Evolutionary conservation across 2,888 invertebrate genomes (phyloP), one percentile per base, ranked within the genome.

Genomic region (Craniophora ligustri): DNA sequence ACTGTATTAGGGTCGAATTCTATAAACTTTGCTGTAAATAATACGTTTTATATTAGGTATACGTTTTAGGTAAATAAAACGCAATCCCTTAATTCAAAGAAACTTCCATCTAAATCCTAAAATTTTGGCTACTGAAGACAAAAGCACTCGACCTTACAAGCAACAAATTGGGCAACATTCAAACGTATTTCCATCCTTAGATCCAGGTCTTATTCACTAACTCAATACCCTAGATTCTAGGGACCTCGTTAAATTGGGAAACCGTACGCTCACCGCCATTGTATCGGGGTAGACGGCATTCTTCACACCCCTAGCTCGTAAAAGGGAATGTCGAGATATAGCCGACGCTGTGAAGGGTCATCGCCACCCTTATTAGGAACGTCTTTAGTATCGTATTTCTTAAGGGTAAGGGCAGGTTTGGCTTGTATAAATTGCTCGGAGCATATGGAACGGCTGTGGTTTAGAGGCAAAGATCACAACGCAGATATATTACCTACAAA

Each of bases 241-340:
- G 49, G 50, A 63, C 49, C 67, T 77, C 72, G 68, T 78, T 78
- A 79, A 78, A 79, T 75, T 72, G 64, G 59, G 57, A 72, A 53
- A 59, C 63, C 76, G 64, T 78, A 80, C 50, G 72, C 58, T 63
- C 53, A 63, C 56, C 62, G 62, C 66, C 57, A 77, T 82, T 85
- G 73, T 84, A 82, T 82, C 67, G 76, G 67, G 65, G 72, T 67
- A 81, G 75, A 81, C 73, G 67, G 67, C 75, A 78, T 78, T 80
- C 79, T 84, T 85, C 78, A 79, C 81, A 80, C 80, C 77, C 78
- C 70, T 59, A 48, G 45, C 63, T 87, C 82, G 79, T 86, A 86
- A 86, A 85, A 85, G 71, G 65, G 77, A 82, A 84, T 74, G 76
- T 71, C 64, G 67, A 72, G 74, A 78, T 79, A 69, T 65, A 65